phyloP scores from a whole-genome alignment of 2,888 invertebrate species.

The Trachelus troglodyta region DNA sequence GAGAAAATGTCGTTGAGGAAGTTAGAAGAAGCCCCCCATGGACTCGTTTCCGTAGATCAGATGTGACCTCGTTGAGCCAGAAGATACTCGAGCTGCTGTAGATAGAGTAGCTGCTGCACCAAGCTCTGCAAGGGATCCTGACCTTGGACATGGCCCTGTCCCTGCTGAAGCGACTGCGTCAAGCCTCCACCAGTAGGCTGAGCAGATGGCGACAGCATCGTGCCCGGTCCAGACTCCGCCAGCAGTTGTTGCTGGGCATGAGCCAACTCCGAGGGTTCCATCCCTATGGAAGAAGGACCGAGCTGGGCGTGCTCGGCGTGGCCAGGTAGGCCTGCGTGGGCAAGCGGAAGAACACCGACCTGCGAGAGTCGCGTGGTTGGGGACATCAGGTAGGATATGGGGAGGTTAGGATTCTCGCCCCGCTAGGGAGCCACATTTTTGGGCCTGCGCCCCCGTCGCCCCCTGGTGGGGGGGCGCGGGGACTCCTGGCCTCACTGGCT shows the following conservation, averaged over 20 bases:
- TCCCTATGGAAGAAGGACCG: slow-evolving; percentile 47
- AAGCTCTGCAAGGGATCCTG: slow-evolving; percentile 63
- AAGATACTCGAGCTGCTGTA: slow-evolving; percentile 59
- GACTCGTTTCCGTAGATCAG: slow-evolving; percentile 24
- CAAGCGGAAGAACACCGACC: slow-evolving; percentile 46
- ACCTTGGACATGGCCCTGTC: slow-evolving; percentile 42
- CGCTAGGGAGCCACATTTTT: slow-evolving; percentile 67
- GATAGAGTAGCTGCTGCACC: slow-evolving; percentile 59
- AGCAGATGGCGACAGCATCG: slow-evolving; percentile 44
- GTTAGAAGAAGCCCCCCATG: background rate
- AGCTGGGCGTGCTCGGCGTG: slow-evolving; percentile 43
- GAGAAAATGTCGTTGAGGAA: background rate
- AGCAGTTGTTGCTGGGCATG: slow-evolving; percentile 50
- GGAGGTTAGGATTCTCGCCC: slow-evolving; percentile 63
- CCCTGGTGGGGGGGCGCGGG: slow-evolving; percentile 67
- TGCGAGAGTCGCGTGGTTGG: slow-evolving; percentile 45
- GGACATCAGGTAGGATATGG: slow-evolving; percentile 56
- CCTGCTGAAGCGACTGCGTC: slow-evolving; percentile 56
- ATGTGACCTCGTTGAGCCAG: slow-evolving; percentile 61
- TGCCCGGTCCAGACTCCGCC: slow-evolving; percentile 39
- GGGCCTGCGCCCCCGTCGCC: slow-evolving; percentile 67
- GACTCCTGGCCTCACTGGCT: slow-evolving; percentile 77
- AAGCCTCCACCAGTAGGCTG: slow-evolving; percentile 52
- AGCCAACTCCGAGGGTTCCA: slow-evolving; percentile 53
- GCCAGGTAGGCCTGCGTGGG: slow-evolving; percentile 36